Base-by-base conservation (phyloP, 2,113 vertebrate genomes). In the Siphamia tubifer region DNA sequence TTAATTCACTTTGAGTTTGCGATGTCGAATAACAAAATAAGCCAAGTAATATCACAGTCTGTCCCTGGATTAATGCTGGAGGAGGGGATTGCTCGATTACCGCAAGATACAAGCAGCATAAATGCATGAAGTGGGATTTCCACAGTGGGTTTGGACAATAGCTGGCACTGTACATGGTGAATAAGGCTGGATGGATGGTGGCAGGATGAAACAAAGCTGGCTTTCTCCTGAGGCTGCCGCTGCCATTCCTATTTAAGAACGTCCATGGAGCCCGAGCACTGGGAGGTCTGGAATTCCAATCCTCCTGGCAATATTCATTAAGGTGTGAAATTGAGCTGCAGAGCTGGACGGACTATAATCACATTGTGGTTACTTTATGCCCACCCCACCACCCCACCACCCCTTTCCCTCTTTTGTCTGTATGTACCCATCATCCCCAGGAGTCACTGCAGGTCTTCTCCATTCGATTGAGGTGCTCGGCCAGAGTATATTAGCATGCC, bases 261-360 rank as follows among this genome's bases (percentile, higher is more conserved):
- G 31, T 5, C 39, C 31, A 35, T 12, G 4, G 20, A 65, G 53
- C 55, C 4, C 2, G 24, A 42, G 44, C 42, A 15, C 40, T 9
- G 28, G 42, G 54, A 30, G 44, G 62, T 44, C 35, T 43, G 32
- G 17, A 17, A 20, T 56, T 38, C 30, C 17, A 62, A 47, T 57
- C 39, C 57, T 64, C 63, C n/a, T 67, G 52, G 49, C 53, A 30
- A 58, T 43, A 44, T 40, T 69, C 69, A 72, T 75, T 49, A 68
- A 44, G 40, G 43, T 68, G 63, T 66, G 69, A 80, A 83, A 80
- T 43, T 32, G 43, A 72, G 47, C 68, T 13, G 30, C 17, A 56
- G 35, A 19, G 32, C 20, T 6, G 24, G 7, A 16, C 15, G n/a
- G 45, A 1, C 56, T 9, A 15, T 55, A 55, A 75, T 60, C 51